Evolutionary conservation across 2,888 invertebrate species (phyloP).

Genomic region (Drosophila vallismaia): DNA sequence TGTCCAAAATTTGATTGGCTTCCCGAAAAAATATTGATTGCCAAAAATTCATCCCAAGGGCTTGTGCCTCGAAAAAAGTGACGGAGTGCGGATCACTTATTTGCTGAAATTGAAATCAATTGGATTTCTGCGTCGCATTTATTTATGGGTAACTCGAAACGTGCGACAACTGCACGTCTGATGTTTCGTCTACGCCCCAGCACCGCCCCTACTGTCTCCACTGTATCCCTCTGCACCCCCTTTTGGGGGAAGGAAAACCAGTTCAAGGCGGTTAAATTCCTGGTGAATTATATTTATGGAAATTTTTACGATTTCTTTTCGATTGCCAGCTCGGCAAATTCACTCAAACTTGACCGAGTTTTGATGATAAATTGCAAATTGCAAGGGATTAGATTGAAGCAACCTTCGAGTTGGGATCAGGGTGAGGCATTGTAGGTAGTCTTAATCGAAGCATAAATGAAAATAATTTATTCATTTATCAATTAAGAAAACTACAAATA

Average conservation of each 20-base stretch:
- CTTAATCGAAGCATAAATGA: constrained; percentile 4
- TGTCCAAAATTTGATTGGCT: constrained; percentile 7
- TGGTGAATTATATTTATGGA: constrained; percentile 30
- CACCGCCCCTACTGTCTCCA: background rate
- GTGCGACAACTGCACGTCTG: constrained; percentile 55
- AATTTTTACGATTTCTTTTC: constrained; percentile 36
- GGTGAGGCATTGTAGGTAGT: constrained; percentile 7
- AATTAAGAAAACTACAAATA: background rate
- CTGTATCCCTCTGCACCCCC: background rate
- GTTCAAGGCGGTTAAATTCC: constrained; percentile 54
- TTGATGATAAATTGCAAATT: constrained; percentile 9
- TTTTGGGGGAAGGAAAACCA: constrained; percentile 40
- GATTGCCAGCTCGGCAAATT: constrained; percentile 34
- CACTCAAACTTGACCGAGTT: constrained; percentile 66
- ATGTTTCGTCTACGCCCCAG: constrained; percentile 21
- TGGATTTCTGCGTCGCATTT: constrained; percentile 66
- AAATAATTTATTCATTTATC: constrained; percentile 16
- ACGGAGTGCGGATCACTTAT: constrained; percentile 16
- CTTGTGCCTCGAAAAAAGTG: background rate
- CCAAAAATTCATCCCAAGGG: constrained; percentile 63
- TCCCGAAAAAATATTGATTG: constrained; percentile 58
- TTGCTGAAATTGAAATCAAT: constrained; percentile 71
- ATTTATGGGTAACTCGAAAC: constrained; percentile 62
- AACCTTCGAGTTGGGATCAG: constrained; percentile 49
- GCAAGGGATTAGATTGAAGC: constrained; percentile 53